Base-by-base conservation (phyloP, 1,140 invertebrate genomes). In the Pinna nobilis region DNA sequence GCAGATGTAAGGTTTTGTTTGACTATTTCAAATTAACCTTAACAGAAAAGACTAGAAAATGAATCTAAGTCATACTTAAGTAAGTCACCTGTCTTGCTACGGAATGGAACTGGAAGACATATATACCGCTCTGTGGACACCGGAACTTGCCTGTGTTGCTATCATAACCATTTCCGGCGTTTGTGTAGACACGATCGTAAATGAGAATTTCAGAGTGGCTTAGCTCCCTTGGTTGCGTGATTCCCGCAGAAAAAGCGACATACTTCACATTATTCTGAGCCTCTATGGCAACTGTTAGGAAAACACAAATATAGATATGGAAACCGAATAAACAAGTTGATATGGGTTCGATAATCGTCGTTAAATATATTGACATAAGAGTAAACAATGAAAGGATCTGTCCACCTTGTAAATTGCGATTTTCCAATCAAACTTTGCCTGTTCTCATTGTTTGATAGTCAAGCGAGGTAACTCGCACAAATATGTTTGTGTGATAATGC, bases 231-330 rank as follows among this genome's bases (percentile, higher is more conserved):
- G 44, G 53, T 13, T 32, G 35, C 2, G 57, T 72, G 1, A 78
- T 57, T 7, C 77, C 77, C 2, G 65, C 77, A 9, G 77, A 78
- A 13, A 78, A 78, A n/a, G 73, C 77, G 33, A 78, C 73, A 6
- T n/a, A n/a, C n/a, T n/a, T n/a, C n/a, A 68, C 77, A 3, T 44
- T 63, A 15, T 33, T 33, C 9, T 59, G 30, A 7, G 55, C 55
- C 4, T 59, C 37, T 18, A 59, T 33, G 9, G 33, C 55, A 33
- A 35, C 30, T 59, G 11, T 35, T 35, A 15, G 15, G 44, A 47
- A 2, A 47, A 47, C 44, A 47, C 3, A 47, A 47, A 20, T 18
- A 47, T 6, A 6, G 15, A 47, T 47, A 9, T 44, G n/a, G n/a
- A n/a, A n/a, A n/a, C n/a, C n/a, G n/a, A n/a, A n/a, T n/a, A n/a